Evolutionary conservation across 2,797 vertebrate species (phyloP).

Genomic region (Sciurus carolinensis): DNA sequence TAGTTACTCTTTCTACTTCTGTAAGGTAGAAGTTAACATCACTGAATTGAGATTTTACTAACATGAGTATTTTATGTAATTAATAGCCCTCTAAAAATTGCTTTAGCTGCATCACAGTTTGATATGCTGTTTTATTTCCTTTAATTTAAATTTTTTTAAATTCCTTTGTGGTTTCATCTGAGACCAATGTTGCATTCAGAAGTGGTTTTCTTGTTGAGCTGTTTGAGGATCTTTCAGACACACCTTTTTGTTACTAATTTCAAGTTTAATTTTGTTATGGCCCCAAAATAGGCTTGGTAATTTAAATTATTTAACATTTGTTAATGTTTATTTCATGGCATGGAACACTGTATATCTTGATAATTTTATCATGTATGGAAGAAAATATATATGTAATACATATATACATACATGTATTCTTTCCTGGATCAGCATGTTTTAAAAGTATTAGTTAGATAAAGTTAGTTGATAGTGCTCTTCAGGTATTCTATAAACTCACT

Average conservation of each 20-base stretch:
- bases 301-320: neutral
- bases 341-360: neutral
- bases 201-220: neutral
- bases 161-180: neutral
- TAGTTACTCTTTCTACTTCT: neutral
- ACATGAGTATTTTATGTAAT: neutral
- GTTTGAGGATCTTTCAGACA: neutral
- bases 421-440: neutral
- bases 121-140: too few species aligned
- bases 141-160: too few species aligned
- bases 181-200: neutral
- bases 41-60: neutral
- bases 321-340: neutral
- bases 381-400: too few species aligned
- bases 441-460: neutral
- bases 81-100: too few species aligned
- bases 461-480: neutral
- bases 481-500: neutral
- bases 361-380: neutral
- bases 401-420: neutral
- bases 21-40: neutral
- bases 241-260: neutral
- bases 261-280: neutral
- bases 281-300: neutral
- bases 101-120: too few species aligned